Evolutionary conservation across 2,888 invertebrate species (phyloP).

Genomic region (Deilephila porcellus): DNA sequence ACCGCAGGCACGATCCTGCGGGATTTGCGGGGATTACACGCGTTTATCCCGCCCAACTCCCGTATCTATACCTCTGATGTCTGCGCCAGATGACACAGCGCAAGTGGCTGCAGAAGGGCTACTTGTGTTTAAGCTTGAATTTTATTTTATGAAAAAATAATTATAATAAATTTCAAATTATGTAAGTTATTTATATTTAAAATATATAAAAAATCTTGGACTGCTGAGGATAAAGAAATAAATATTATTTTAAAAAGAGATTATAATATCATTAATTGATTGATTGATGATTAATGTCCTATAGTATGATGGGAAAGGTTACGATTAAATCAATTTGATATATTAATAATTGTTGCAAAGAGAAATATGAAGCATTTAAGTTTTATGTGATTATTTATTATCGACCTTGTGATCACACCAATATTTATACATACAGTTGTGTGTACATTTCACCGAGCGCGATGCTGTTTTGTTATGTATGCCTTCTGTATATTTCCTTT

Average conservation of each 20-base stretch:
- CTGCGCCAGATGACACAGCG: conserved; percentile 30
- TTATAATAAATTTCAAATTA: too few species aligned
- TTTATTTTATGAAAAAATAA: too few species aligned
- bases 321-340: too few species aligned
- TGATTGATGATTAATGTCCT: too few species aligned
- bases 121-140: background rate
- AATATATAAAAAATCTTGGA: too few species aligned
- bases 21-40: conserved; percentile 65
- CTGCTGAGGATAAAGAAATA: too few species aligned
- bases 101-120: background rate
- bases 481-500: conserved; percentile 13
- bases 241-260: too few species aligned
- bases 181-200: too few species aligned
- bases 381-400: background rate
- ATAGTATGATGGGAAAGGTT: too few species aligned
- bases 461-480: background rate
- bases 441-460: background rate
- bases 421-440: background rate
- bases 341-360: too few species aligned
- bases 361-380: background rate
- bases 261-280: too few species aligned
- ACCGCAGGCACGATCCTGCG: conserved; percentile 71
- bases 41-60: conserved; percentile 50
- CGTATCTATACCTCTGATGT: conserved; percentile 33
- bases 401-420: background rate